Base-by-base conservation (phyloP, 2,797 vertebrate species). In the Gila robusta region DNA sequence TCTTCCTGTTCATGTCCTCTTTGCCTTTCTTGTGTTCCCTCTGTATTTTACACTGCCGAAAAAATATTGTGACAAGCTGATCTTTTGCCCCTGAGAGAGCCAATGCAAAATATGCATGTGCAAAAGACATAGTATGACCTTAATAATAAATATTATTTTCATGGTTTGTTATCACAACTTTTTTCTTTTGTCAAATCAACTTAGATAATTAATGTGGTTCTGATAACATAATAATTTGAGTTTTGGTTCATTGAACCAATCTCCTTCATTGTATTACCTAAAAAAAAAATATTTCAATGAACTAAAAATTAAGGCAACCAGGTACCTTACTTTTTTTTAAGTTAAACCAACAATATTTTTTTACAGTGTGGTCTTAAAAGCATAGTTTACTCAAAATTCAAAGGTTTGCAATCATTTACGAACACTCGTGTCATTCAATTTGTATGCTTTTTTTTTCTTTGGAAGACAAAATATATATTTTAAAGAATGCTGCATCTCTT, bases 81-180 rank as follows among this genome's bases (percentile, higher is more conserved):
- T 70, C 52, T 79, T 71, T 79, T 71, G 76, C 26, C 83, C 76
- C 12, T 12, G 49, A 86, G 49, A 62, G 41, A 41, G 21, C n/a
- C 11, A 28, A 81, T n/a, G 79, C 72, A 52, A 83, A 88, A 86
- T 79, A 76, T 56, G 26, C 78, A 64, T n/a, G 59, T 59, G 59
- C 9, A 54, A 62, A 28, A 44, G 14, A 77, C 59, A 32, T 32
- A 32, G 32, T 32, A 32, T 32, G 32, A 32, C 32, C 32, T 32
- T 32, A 32, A 32, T 32, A 35, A 35, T 35, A 14, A 47, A 47
- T 14, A 47, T 12, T 12, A 12, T 14, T 12, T 14, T 4, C 44
- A 47, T 12, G 44, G 44, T 47, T 47, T 47, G 44, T 14, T 4
- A 47, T 47, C 44, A 47, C 44, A 47, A 47, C 44, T 47, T 47